A percentile compares a stretch with the other conserved stretches of the same genome.
Conservation (phyloP, 2,888 invertebrate species). For the Eudasyphora cyanicolor region DNA sequence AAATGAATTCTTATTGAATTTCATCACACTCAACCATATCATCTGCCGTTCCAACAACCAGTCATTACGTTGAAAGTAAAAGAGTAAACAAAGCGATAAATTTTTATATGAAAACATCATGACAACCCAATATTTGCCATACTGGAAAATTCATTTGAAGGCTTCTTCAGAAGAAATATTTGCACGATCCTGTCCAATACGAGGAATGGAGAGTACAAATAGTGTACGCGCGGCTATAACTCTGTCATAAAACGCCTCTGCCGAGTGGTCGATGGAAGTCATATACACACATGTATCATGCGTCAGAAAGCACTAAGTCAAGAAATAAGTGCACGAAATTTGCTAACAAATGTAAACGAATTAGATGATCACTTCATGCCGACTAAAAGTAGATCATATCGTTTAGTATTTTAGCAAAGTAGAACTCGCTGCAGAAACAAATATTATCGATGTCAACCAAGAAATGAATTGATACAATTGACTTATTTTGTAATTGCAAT, state of each 20-base stretch:
- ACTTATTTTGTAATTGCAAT: too few species aligned
- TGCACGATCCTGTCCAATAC: not conserved
- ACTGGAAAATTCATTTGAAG: too few species aligned
- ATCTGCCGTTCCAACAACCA: not conserved
- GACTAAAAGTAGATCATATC: too few species aligned
- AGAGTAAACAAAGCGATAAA: conserved; percentile 33
- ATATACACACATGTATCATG: conserved; percentile 60
- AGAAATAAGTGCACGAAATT: too few species aligned
- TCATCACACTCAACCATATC: not conserved
- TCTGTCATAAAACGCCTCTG: conserved; percentile 65
- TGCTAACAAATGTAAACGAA: too few species aligned
- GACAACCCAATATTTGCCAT: conserved; percentile 39
- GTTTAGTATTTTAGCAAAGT: too few species aligned
- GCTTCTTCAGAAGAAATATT: not conserved
- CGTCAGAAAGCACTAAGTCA: too few species aligned
- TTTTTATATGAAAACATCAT: conserved; percentile 55
- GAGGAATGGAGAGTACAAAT: not conserved
- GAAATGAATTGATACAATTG: too few species aligned
- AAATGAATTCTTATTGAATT: not conserved
- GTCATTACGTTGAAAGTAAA: conserved; percentile 26
- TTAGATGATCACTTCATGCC: too few species aligned
- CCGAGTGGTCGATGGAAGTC: conserved; percentile 62
- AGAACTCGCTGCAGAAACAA: too few species aligned
- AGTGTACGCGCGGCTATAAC: conserved; percentile 64
- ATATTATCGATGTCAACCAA: too few species aligned